Conservation (phyloP, 1,140 invertebrate genomes). For the Drosophila tropicalis region DNA sequence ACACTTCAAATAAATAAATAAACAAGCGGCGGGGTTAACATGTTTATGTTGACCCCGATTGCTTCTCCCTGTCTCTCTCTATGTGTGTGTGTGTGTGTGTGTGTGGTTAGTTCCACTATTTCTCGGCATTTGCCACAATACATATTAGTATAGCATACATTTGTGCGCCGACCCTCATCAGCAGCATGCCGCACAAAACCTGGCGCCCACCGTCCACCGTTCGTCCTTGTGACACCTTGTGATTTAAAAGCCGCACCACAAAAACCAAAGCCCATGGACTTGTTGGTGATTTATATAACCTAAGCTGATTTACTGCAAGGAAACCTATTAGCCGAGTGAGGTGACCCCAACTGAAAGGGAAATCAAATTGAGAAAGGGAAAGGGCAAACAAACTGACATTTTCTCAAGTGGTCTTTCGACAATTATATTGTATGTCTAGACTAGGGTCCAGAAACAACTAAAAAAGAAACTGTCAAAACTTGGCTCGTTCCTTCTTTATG, state of each 20-base stretch:
- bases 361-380: not conserved
- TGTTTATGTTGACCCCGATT: conserved; percentile 53
- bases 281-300: conserved; percentile 59
- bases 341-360: not conserved
- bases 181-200: conserved; percentile 19
- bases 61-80: not conserved
- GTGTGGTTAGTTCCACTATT: conserved; percentile 33
- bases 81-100: not conserved
- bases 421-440: conserved; percentile 71
- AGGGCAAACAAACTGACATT: not conserved
- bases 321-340: conserved; percentile 45
- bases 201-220: not conserved
- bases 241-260: conserved; percentile 76
- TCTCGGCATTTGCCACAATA: too few relatives aligned
- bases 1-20: conserved; percentile 77
- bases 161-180: conserved; percentile 59
- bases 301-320: conserved; percentile 64
- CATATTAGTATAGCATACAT: conserved; percentile 48
- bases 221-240: conserved; percentile 65
- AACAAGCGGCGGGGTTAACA: conserved; percentile 54
- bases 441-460: conserved; percentile 23
- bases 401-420: conserved; percentile 42
- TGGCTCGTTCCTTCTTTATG: conserved; percentile 33
- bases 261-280: conserved; percentile 49
- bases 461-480: conserved; percentile 61